Conservation (phyloP, 2,113 vertebrate genomes). For the Pelvicachromis taeniatus region DNA sequence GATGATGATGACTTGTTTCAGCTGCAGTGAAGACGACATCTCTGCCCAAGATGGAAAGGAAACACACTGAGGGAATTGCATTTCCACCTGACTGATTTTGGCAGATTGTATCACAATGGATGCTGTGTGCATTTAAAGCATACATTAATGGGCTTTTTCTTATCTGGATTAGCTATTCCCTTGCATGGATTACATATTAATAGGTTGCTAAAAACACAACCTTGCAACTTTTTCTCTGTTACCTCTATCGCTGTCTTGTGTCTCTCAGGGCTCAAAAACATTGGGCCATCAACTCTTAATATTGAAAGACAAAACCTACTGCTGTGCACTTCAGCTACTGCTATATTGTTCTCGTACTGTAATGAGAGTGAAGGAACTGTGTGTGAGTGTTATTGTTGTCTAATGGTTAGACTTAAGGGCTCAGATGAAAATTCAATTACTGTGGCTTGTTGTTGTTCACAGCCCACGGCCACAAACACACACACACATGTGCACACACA, state of each 20-base stretch:
- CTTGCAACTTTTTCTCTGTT: slow-evolving; percentile 7
- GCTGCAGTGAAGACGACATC: not conserved
- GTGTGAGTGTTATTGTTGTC: slow-evolving; percentile 44
- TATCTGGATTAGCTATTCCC: not conserved
- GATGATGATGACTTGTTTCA: slow-evolving; percentile 12
- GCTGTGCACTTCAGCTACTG: slow-evolving; percentile 44
- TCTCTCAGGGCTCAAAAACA: slow-evolving; percentile 38
- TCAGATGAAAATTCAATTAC: slow-evolving; percentile 76
- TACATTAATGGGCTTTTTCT: not conserved
- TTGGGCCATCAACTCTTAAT: slow-evolving; percentile 51
- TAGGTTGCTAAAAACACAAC: slow-evolving; percentile 15
- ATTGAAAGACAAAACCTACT: slow-evolving; percentile 46
- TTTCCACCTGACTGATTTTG: slow-evolving; percentile 43
- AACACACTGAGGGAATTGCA: slow-evolving; percentile 21
- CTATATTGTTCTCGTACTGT: slow-evolving; percentile 45
- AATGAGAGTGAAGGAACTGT: slow-evolving; percentile 65
- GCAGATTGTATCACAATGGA: slow-evolving; percentile 8
- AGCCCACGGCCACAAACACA: slow-evolving; percentile 46
- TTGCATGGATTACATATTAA: slow-evolving; percentile 15
- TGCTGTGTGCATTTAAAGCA: slow-evolving; percentile 1
- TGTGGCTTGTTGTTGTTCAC: slow-evolving; percentile 72
- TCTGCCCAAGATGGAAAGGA: not conserved
- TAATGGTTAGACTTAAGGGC: slow-evolving; percentile 74
- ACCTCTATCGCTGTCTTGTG: not conserved
- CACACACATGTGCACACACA: not conserved